Evolutionary conservation across 2,113 vertebrate species (phyloP).

Genomic region (Plotosus lineatus): DNA sequence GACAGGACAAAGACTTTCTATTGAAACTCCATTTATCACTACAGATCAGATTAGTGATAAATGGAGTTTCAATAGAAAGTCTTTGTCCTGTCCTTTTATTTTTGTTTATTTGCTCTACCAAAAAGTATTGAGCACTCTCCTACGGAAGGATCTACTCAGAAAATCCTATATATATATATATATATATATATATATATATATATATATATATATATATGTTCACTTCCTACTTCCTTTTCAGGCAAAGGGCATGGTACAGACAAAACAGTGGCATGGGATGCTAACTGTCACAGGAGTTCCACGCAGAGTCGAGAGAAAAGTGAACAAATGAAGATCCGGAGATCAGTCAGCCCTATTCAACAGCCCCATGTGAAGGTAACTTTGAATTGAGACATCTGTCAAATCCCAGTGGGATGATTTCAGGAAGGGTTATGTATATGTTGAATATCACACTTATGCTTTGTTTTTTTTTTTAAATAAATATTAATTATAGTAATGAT

Average conservation of each 20-base stretch:
- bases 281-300: slow-evolving; percentile 63
- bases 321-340: slow-evolving; percentile 64
- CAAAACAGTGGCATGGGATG: slow-evolving; percentile 54
- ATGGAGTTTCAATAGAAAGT: no score
- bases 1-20: no score
- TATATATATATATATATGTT: not conserved
- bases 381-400: not conserved
- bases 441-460: not conserved
- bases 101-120: no score
- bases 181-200: not conserved
- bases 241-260: slow-evolving; percentile 57
- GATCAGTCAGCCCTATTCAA: slow-evolving; percentile 64
- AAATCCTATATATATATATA: not conserved
- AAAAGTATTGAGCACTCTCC: no score
- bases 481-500: not conserved
- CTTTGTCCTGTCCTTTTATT: no score
- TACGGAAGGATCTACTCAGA: no score
- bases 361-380: slow-evolving; percentile 66
- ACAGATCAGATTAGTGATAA: no score
- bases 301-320: slow-evolving; percentile 67
- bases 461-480: no score
- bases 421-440: not conserved
- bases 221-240: slow-evolving; percentile 11
- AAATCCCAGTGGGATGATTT: not conserved
- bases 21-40: no score